Evolutionary conservation across 2,888 invertebrate species (phyloP).

Genomic region (Caenorhabditis sulstoni): DNA sequence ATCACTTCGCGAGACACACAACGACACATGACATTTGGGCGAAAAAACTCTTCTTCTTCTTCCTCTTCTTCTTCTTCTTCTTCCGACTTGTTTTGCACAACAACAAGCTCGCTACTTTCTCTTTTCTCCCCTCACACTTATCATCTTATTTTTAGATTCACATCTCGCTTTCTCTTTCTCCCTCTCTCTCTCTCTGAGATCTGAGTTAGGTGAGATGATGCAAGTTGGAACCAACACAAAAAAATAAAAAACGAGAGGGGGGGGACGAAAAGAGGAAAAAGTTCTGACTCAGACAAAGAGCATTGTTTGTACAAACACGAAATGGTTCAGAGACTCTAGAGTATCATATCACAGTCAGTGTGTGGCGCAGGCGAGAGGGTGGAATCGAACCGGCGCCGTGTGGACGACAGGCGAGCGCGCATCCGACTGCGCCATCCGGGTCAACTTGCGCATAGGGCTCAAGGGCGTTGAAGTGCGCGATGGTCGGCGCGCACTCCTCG

Average conservation of each 20-base stretch:
- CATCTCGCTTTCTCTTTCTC: not conserved
- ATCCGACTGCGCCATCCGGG: constrained; percentile 47
- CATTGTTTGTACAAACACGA: constrained; percentile 59
- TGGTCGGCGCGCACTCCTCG: too few species aligned
- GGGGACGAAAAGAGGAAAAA: constrained; percentile 12
- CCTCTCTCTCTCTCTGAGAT: constrained; percentile 5
- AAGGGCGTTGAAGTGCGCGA: not conserved
- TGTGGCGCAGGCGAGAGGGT: too few species aligned
- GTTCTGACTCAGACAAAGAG: constrained; percentile 52
- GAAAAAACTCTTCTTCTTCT: not conserved
- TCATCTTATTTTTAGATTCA: constrained; percentile 56
- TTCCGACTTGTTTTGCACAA: constrained; percentile 31
- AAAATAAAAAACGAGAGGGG: too few species aligned
- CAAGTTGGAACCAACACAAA: too few species aligned
- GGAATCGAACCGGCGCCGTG: constrained; percentile 15
- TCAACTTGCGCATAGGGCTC: not conserved
- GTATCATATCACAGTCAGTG: constrained; percentile 49
- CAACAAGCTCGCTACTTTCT: constrained; percentile 1
- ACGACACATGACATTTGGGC: constrained; percentile 42
- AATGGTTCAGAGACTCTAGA: constrained; percentile 60
- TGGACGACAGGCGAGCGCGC: constrained; percentile 9
- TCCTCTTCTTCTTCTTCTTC: not conserved
- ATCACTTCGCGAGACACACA: too few species aligned
- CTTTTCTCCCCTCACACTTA: constrained; percentile 14
- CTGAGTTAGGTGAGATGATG: constrained; percentile 37